These are phyloP conservation scores for Penaeus indicus DNA, from an alignment of 1,140 invertebrate genomes.

Conservation along the genomic window DNA sequence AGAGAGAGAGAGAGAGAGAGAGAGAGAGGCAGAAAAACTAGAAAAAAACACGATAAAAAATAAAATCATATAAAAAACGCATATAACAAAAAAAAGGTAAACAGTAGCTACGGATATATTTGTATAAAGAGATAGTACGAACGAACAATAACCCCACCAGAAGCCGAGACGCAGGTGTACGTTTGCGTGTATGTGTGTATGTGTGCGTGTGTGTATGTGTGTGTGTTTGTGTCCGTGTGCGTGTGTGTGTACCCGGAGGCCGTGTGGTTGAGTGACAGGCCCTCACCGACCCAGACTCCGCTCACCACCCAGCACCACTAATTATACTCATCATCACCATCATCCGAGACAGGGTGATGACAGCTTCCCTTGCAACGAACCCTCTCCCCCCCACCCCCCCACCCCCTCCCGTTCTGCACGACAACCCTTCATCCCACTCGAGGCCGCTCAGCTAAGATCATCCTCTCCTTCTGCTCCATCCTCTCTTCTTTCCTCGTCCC, in stretches of 20 bases:
- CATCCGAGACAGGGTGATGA: not conserved
- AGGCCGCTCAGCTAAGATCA: not conserved
- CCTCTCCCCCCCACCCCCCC: not conserved
- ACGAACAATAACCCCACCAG: no score
- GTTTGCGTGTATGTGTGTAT: slow-evolving; percentile 6
- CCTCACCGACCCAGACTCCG: slow-evolving; percentile 16
- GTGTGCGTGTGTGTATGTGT: slow-evolving; percentile 26
- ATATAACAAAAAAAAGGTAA: no score
- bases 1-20: no score
- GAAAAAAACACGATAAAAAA: no score
- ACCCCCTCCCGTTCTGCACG: not conserved
- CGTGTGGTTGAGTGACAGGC: not conserved
- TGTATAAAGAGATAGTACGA: no score
- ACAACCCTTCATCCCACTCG: not conserved
- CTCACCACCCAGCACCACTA: slow-evolving; percentile 25
- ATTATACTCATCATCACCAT: slow-evolving; percentile 34
- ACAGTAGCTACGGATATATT: no score
- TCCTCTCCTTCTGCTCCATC: not conserved
- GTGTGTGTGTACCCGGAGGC: not conserved
- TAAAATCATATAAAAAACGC: no score
- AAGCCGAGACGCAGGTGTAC: not conserved
- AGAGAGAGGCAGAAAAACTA: no score
- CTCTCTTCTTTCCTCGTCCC: no score
- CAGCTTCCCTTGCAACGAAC: not conserved
- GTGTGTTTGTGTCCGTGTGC: not conserved